Conservation (phyloP, 37 sponge, comb jelly and placozoan species). For the Bolinopsis microptera region DNA sequence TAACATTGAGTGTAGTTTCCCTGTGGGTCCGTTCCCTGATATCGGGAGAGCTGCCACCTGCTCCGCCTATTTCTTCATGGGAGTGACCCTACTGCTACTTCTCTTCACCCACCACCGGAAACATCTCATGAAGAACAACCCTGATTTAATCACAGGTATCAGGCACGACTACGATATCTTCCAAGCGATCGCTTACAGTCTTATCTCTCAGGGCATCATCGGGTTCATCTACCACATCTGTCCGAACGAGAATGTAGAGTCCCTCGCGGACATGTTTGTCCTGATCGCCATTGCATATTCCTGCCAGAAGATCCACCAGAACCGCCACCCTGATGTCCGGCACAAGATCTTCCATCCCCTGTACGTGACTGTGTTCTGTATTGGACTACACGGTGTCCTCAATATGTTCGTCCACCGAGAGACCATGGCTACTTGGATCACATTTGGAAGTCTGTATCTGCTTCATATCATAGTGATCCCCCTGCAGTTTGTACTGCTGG, state of each 20-base stretch:
- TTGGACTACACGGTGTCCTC: slow-evolving; percentile 30
- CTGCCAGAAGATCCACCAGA: slow-evolving; percentile 52
- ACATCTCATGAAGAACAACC: background rate
- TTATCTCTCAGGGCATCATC: slow-evolving; percentile 8
- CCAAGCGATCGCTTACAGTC: slow-evolving; percentile 28
- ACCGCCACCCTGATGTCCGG: slow-evolving; percentile 52
- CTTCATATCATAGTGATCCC: background rate
- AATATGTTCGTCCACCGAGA: slow-evolving; percentile 32
- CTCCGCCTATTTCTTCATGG: slow-evolving; percentile 10
- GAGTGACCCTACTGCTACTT: slow-evolving; percentile 34
- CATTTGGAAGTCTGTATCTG: background rate
- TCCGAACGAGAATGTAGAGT: slow-evolving; percentile 60
- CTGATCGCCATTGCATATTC: slow-evolving; percentile 18
- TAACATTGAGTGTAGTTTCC: slow-evolving; percentile 55
- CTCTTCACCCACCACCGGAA: slow-evolving; percentile 7
- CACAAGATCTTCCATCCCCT: slow-evolving; percentile 30
- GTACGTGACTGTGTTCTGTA: slow-evolving; percentile 50
- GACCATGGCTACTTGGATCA: slow-evolving; percentile 24
- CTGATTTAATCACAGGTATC: background rate
- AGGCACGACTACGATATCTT: slow-evolving; percentile 53
- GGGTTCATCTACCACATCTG: slow-evolving; percentile 60
- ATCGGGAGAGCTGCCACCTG: slow-evolving; percentile 39
- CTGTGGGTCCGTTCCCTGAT: slow-evolving; percentile 11
- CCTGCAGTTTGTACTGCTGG: slow-evolving; percentile 27
- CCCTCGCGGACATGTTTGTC: slow-evolving; percentile 35